Evolutionary conservation across 2,113 vertebrate genomes (phyloP), one percentile per base, ranked within the genome.

Genomic region (Aldabrachelys gigantea): DNA sequence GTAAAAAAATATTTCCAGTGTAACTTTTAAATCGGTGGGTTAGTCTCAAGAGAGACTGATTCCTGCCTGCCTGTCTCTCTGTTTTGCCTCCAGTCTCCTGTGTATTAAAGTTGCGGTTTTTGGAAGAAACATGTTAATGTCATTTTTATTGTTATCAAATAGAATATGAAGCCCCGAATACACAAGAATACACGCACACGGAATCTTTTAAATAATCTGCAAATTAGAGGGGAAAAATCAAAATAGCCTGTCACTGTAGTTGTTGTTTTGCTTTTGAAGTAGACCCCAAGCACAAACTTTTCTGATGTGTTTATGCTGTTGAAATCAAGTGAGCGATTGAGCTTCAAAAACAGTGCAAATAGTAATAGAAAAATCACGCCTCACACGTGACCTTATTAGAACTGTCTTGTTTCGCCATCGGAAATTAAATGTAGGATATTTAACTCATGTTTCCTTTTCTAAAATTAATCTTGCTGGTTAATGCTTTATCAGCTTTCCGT

Each of bases 231-330:
- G 52, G 53, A 54, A 31, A 95, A 94, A 90, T 85, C 92, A 91
- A 95, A 91, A 93, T 22, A 95, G 93, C 47, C 78, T 96, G 90
- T 97, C 94, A 93, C 0, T 91, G 53, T 75, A 4, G 84, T 38
- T 69, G 78, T 47, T 91, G 50, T 49, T 93, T 62, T 16, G 62
- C 29, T 95, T 97, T 98, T 98, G 97, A 98, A 97, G 95, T 6
- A 0, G 56, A 82, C 59, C 89, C 95, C 95, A 95, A 96, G 90
- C 2, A 29, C 90, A 94, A 97, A 96, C 94, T 97, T 96, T 91
- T 85, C 85, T 96, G 95, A 92, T 92, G 88, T 94, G 95, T 95
- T 54, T 84, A 96, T 97, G 95, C 96, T 82, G 72, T 96, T 96
- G 96, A 97, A 96, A 90, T 97, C 96, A 86, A 95, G 91, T 93